These are phyloP conservation scores for Holocentrus rufus DNA, from an alignment of 2,797 vertebrate genomes.

Conservation along the genomic window DNA sequence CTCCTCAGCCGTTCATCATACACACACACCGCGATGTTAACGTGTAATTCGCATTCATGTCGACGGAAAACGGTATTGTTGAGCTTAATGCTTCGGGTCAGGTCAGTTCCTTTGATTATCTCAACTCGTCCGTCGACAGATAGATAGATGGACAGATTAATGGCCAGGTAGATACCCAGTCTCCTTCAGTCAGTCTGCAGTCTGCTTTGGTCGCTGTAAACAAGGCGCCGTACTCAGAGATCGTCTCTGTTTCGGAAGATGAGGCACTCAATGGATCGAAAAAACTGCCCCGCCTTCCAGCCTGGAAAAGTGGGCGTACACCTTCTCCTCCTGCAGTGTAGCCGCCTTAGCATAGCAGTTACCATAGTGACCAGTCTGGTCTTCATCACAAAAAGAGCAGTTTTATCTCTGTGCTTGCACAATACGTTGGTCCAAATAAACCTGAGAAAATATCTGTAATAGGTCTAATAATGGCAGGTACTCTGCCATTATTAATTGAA, in stretches of 20 bases:
- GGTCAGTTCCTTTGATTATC: background rate
- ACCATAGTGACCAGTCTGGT: constrained; percentile 58
- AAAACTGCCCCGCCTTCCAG: constrained; percentile 26
- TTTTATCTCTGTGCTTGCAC: background rate
- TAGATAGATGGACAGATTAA: constrained; percentile 47
- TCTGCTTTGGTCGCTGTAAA: constrained; percentile 81
- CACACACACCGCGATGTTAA: constrained; percentile 74
- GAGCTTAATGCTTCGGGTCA: constrained; percentile 2
- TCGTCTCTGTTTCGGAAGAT: constrained; percentile 58
- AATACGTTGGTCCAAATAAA: background rate
- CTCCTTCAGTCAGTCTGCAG: constrained; percentile 66
- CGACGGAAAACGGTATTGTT: constrained; percentile 3
- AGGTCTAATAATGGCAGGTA: too few relatives aligned
- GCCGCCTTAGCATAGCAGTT: constrained; percentile 43
- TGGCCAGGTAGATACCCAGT: constrained; percentile 62
- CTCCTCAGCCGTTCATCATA: constrained; percentile 70
- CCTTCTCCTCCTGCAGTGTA: constrained; percentile 54
- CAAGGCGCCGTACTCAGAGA: constrained; percentile 78
- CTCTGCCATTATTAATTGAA: too few relatives aligned
- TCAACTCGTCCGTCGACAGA: constrained; percentile 33
- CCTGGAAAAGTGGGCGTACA: constrained; percentile 50
- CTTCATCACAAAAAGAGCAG: constrained; percentile 15
- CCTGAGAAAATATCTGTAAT: background rate
- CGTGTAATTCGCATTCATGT: constrained; percentile 56
- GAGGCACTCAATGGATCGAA: constrained; percentile 47